A percentile compares a stretch with the other conserved stretches of the same genome.
Conservation (phyloP, 2,888 invertebrate genomes). For the Margaritifera margaritifera region DNA sequence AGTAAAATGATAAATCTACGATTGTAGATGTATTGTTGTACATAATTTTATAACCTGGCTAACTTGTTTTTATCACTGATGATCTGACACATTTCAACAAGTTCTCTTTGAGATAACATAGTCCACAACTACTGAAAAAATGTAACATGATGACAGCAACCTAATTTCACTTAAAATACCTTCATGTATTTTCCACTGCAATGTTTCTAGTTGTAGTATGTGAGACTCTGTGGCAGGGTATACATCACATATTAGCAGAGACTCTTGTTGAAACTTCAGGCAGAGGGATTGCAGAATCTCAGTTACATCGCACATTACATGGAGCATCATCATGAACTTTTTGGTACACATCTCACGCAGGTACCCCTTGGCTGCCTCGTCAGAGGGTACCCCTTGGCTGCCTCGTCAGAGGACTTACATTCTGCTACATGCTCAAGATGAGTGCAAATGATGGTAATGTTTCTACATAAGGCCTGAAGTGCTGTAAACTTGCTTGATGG, state of each 20-base stretch:
- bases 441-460: too few relatives aligned
- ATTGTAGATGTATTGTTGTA: too few relatives aligned
- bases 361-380: conserved; percentile 2
- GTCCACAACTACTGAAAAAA: too few relatives aligned
- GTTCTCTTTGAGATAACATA: too few relatives aligned
- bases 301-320: conserved; percentile 5
- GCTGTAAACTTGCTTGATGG: too few relatives aligned
- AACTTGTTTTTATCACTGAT: too few relatives aligned
- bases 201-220: conserved; percentile 10
- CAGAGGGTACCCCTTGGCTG: too few relatives aligned
- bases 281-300: not conserved
- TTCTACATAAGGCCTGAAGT: too few relatives aligned
- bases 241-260: conserved; percentile 9
- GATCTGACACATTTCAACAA: too few relatives aligned
- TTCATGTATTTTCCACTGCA: conserved; percentile 5
- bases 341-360: not conserved
- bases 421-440: conserved; percentile 9
- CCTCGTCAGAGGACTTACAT: conserved; percentile 7
- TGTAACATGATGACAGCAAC: too few relatives aligned
- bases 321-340: conserved; percentile 8
- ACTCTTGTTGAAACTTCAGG: not conserved
- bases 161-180: conserved; percentile 3
- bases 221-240: conserved; percentile 6
- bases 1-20: too few relatives aligned
- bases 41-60: too few relatives aligned